Evolutionary conservation across 2,888 invertebrate species (phyloP).

Genomic region (Rhagophthalmus giganteus): DNA sequence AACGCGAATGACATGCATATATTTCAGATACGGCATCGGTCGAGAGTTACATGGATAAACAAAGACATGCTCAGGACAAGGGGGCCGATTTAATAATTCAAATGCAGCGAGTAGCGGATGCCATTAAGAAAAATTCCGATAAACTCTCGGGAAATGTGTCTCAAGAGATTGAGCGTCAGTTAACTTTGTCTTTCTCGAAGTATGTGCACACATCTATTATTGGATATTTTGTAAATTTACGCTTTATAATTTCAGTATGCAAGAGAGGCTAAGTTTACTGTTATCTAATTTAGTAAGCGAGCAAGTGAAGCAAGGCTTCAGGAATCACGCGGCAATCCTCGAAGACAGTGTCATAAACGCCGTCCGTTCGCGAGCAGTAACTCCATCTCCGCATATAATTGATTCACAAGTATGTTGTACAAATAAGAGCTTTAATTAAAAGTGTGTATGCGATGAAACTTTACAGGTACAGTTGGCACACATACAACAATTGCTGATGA

Average conservation of each 20-base stretch:
- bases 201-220: no score
- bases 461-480: conserved; percentile 66
- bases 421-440: not conserved
- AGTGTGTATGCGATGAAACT: no score
- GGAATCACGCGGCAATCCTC: conserved; percentile 63
- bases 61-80: conserved; percentile 52
- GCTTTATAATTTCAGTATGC: conserved; percentile 53
- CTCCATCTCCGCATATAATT: conserved; percentile 68
- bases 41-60: conserved; percentile 54
- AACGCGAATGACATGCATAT: not conserved
- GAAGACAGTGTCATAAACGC: conserved; percentile 64
- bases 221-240: no score
- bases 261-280: conserved; percentile 50
- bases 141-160: conserved; percentile 46
- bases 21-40: conserved; percentile 53
- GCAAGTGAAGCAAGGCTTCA: conserved; percentile 57
- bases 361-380: conserved; percentile 71
- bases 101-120: conserved; percentile 53
- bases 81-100: conserved; percentile 53
- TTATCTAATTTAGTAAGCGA: conserved; percentile 54
- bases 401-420: conserved; percentile 59
- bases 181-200: conserved; percentile 49
- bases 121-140: conserved; percentile 49
- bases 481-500: conserved; percentile 67
- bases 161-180: conserved; percentile 51